Percentiles rank a stretch among this genome's conserved stretches.
These are phyloP conservation scores for Drosophila tropicalis DNA, from an alignment of 1,140 invertebrate genomes.

Conservation along the genomic window DNA sequence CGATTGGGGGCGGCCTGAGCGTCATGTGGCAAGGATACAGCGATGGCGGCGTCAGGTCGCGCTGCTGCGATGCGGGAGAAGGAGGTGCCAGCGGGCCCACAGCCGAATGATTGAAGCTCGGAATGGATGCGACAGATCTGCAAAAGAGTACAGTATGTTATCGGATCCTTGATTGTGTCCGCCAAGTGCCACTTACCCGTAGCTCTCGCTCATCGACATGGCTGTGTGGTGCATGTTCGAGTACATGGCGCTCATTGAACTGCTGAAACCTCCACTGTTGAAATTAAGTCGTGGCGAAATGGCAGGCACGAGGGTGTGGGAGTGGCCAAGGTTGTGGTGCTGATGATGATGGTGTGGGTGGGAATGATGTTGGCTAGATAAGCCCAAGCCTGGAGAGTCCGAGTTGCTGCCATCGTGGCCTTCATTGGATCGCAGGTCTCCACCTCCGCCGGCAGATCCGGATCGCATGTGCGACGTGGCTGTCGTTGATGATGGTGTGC, in stretches of 20 bases:
- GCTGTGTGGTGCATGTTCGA: conserved; percentile 73
- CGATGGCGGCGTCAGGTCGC: conserved; percentile 75
- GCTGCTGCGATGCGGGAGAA: conserved; percentile 69
- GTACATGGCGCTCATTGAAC: conserved; percentile 79
- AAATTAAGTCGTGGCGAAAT: conserved; percentile 78
- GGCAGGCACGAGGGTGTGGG: conserved; percentile 52
- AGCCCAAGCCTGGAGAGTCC: conserved; percentile 37
- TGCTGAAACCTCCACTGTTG: conserved; percentile 68
- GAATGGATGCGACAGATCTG: conserved; percentile 69
- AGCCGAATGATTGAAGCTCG: conserved; percentile 69
- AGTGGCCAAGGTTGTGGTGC: conserved; percentile 42
- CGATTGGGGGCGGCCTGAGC: conserved; percentile 51
- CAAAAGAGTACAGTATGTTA: not conserved
- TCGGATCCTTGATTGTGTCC: too few relatives aligned
- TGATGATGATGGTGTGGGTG: conserved; percentile 29
- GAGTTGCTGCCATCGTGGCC: conserved; percentile 23
- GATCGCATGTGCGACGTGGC: conserved; percentile 20
- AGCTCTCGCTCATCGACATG: conserved; percentile 74
- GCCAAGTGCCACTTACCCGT: conserved; percentile 57
- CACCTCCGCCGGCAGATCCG: conserved; percentile 15
- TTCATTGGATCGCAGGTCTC: conserved; percentile 22
- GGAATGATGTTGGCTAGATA: conserved; percentile 37
- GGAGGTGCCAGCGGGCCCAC: conserved; percentile 61
- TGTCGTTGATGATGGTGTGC: conserved; percentile 16
- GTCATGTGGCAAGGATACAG: conserved; percentile 81